phyloP scores from a whole-genome alignment of 2,113 vertebrate genomes.

The Corapipo altera region DNA sequence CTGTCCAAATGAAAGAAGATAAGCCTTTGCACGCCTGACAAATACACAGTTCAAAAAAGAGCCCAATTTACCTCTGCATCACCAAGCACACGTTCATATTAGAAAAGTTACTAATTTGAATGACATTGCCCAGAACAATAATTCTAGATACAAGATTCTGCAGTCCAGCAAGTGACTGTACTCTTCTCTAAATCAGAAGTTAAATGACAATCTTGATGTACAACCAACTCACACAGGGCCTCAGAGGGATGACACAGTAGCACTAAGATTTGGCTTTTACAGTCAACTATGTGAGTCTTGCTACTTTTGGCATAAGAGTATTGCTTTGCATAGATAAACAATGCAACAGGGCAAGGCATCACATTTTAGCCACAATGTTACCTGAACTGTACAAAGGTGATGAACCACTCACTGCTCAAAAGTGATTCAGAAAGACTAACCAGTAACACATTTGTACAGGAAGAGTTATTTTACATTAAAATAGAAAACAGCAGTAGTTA shows the following conservation, averaged over 20 bases:
- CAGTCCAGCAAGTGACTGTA: neutral
- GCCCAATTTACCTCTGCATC: neutral
- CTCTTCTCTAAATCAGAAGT: neutral
- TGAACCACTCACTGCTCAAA: neutral
- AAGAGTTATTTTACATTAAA: neutral
- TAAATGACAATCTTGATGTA: neutral
- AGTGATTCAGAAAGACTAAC: neutral
- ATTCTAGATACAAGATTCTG: neutral
- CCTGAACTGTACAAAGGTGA: neutral
- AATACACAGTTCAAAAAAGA: neutral
- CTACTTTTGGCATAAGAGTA: neutral
- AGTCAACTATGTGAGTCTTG: neutral
- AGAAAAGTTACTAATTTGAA: neutral
- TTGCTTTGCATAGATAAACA: neutral
- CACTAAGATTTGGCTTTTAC: neutral
- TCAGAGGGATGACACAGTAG: neutral
- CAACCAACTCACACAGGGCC: neutral
- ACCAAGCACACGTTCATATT: neutral
- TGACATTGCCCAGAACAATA: neutral
- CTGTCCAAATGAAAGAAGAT: neutral
- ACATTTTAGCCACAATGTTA: neutral
- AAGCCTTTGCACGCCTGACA: neutral
- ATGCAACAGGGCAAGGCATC: neutral
- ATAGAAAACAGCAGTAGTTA: neutral
- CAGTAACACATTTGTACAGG: neutral